These are phyloP conservation scores for Euglossa dilemma DNA, from an alignment of 1,140 invertebrate genomes.

Conservation along the genomic window DNA sequence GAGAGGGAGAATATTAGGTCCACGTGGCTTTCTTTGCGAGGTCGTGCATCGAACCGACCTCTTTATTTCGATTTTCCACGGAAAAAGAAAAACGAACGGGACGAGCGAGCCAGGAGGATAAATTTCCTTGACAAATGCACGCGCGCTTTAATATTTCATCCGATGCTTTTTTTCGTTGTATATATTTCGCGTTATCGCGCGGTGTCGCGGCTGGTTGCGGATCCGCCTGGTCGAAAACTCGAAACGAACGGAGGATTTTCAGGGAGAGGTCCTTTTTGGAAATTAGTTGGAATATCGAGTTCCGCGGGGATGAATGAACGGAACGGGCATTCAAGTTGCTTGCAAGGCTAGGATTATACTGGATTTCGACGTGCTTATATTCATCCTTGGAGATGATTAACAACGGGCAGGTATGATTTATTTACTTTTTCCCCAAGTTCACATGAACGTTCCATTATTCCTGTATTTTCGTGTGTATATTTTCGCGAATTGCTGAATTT, in stretches of 20 bases:
- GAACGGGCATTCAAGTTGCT: too few species aligned
- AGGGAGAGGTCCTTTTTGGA: too few species aligned
- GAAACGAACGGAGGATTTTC: background rate
- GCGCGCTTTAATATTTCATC: constrained; percentile 21
- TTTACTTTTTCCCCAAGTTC: too few species aligned
- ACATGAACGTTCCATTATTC: too few species aligned
- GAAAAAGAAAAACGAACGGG: too few species aligned
- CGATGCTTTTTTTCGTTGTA: background rate
- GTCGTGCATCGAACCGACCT: background rate
- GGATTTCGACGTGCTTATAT: too few species aligned
- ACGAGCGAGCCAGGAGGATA: background rate
- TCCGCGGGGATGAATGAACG: background rate
- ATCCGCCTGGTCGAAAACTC: background rate
- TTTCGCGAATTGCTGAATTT: too few species aligned
- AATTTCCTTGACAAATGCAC: constrained; percentile 35
- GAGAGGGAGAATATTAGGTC: too few species aligned
- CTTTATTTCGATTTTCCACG: background rate
- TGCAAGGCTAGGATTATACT: background rate
- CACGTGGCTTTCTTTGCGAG: background rate
- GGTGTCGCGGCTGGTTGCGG: background rate
- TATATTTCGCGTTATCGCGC: constrained; percentile 1
- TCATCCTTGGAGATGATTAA: too few species aligned
- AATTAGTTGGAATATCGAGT: background rate
- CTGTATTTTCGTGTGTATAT: too few species aligned
- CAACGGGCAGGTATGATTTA: too few species aligned